Evolutionary conservation across 2,113 vertebrate genomes (phyloP).

Genomic region (Nothocercus nigrocapillus): DNA sequence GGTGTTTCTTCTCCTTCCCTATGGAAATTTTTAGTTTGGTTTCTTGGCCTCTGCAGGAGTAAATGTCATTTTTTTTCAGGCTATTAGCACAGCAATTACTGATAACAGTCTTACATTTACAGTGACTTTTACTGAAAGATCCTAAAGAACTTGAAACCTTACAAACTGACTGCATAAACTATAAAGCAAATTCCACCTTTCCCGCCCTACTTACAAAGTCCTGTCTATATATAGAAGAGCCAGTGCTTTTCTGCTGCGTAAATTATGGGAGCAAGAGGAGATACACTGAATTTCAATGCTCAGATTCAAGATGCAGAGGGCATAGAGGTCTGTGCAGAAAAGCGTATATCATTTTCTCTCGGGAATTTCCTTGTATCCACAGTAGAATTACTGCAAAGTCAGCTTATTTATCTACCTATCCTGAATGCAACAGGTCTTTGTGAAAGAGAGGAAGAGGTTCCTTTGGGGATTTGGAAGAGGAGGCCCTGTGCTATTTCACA

Average conservation of each 20-base stretch:
- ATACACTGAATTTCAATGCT: neutral
- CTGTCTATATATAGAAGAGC: neutral
- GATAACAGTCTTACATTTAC: neutral
- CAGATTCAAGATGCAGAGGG: neutral
- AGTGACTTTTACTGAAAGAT: neutral
- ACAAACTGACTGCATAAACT: neutral
- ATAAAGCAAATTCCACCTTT: neutral
- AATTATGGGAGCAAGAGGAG: neutral
- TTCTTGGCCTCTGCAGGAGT: neutral
- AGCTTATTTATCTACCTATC: rapidly evolving
- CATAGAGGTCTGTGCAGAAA: neutral
- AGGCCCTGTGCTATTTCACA: neutral
- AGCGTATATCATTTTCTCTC: neutral
- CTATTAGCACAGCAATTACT: neutral
- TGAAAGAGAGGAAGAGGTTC: neutral
- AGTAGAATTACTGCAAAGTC: neutral
- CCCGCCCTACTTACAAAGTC: neutral
- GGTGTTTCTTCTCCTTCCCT: too few species aligned
- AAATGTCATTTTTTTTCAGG: neutral
- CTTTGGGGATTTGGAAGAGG: neutral
- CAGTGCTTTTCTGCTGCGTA: neutral
- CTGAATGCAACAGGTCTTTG: neutral
- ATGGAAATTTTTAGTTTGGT: neutral
- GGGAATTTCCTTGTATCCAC: neutral
- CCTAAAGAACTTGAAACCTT: neutral